Base-by-base conservation (phyloP, 2,888 invertebrate species). In the Hipparchia semele region DNA sequence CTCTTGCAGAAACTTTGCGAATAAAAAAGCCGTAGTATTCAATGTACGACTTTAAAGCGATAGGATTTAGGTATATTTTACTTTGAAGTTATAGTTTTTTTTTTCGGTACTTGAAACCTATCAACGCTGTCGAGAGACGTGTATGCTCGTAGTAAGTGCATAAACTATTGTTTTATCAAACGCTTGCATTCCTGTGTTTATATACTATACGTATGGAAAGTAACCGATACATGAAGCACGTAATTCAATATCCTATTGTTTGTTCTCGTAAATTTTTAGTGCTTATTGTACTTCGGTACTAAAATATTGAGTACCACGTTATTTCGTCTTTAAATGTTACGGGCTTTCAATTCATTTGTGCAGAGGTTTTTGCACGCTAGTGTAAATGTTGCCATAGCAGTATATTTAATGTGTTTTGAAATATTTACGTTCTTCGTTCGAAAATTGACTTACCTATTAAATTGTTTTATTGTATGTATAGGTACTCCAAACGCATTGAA, bases 181-280 rank as follows among this genome's bases (percentile, higher is more conserved):
- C 33, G 33, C 1, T 6, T 59, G 39, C 23, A 59, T 33, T 59
- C 59, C n/a, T 39, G 39, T 54, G n/a, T 54, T 2, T 54, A 54
- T n/a, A 2, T 54, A 13, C n/a, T 6, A 2, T 54, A 54, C n/a
- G 1, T 54, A 54, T 54, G n/a, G 54, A n/a, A 54, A n/a, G 1
- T n/a, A 54, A 33, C 8, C 5, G 39, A 5, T 39, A 39, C 33
- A 60, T 60, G 33, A 60, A 8, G 53, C 51, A 65, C 51, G 53
- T n/a, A 53, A 12, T 66, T 51, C 59, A 46, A 59, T 68, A 59
- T 68, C 59, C 23, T 23, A 70, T 70, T 64, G 70, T 56, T 23
- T 54, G 39, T 61, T 54, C 67, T 67, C 13, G 67, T 67, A 45
- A 68, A 49, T 23, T 68, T 68, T 68, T 59, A 58, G 51, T 53